Evolutionary conservation across 2,888 invertebrate genomes (phyloP).

Genomic region (Lasioglossum zephyrum): DNA sequence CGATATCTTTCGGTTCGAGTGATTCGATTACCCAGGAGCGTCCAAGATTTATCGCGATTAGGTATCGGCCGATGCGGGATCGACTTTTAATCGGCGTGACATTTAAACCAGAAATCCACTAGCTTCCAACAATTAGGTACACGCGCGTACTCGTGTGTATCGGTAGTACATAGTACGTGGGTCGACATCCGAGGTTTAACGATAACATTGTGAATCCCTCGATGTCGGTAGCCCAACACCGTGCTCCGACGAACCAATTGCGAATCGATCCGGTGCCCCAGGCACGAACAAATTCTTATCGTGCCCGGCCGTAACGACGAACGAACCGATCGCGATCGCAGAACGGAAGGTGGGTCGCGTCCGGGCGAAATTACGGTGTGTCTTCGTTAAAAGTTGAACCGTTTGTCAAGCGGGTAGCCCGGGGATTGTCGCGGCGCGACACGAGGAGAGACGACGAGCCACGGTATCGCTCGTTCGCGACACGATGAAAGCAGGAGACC

Average conservation of each 20-base stretch:
- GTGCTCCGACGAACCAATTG: background rate
- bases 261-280: conserved; percentile 21
- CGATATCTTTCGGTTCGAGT: no score
- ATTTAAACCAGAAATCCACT: conserved; percentile 18
- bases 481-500: background rate
- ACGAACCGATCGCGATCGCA: background rate
- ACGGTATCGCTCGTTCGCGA: background rate
- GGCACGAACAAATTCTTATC: conserved; percentile 20
- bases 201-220: conserved; percentile 8
- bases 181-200: background rate
- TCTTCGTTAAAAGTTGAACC: conserved; percentile 31
- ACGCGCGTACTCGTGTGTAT: background rate
- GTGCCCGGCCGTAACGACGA: background rate
- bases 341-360: background rate
- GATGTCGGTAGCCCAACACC: background rate
- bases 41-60: no score
- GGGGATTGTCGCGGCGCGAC: background rate
- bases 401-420: conserved; percentile 3
- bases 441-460: background rate
- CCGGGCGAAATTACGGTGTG: conserved; percentile 2
- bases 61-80: no score
- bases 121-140: conserved; percentile 21
- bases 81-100: no score
- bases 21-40: no score
- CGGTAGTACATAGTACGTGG: background rate